A percentile compares a stretch with the other conserved stretches of the same genome.
These are phyloP conservation scores for Drosophila mayaguana DNA, from an alignment of 2,888 invertebrate species.

Conservation along the genomic window DNA sequence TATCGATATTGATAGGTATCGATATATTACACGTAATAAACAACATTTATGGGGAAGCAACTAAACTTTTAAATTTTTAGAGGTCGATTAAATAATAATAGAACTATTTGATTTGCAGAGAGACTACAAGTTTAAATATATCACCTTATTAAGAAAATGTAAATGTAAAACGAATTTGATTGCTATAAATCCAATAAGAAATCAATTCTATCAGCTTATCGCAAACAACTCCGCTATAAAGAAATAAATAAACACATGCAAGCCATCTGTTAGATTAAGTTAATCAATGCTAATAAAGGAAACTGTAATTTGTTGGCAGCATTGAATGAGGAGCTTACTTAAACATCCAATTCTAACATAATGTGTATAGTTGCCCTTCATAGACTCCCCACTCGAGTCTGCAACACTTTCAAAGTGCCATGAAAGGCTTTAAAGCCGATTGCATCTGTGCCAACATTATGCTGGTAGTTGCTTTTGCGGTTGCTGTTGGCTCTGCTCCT, in stretches of 20 bases:
- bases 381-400: not conserved
- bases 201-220: not conserved
- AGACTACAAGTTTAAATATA: not conserved
- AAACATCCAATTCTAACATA: not conserved
- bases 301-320: not conserved
- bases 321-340: not conserved
- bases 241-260: not conserved
- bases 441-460: constrained; percentile 44
- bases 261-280: not conserved
- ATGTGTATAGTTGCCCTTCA: not conserved
- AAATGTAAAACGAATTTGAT: not conserved
- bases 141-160: not conserved
- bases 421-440: constrained; percentile 7
- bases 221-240: not conserved
- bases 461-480: not conserved
- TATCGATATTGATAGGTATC: too few species aligned
- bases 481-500: constrained; percentile 25
- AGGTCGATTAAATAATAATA: too few species aligned
- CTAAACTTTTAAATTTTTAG: too few species aligned
- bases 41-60: too few species aligned
- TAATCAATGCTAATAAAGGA: not conserved
- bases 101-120: too few species aligned
- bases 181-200: not conserved
- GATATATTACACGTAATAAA: too few species aligned
- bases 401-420: not conserved